These are phyloP conservation scores for Drosophila gaucha DNA, from an alignment of 2,888 invertebrate species.

Conservation along the genomic window DNA sequence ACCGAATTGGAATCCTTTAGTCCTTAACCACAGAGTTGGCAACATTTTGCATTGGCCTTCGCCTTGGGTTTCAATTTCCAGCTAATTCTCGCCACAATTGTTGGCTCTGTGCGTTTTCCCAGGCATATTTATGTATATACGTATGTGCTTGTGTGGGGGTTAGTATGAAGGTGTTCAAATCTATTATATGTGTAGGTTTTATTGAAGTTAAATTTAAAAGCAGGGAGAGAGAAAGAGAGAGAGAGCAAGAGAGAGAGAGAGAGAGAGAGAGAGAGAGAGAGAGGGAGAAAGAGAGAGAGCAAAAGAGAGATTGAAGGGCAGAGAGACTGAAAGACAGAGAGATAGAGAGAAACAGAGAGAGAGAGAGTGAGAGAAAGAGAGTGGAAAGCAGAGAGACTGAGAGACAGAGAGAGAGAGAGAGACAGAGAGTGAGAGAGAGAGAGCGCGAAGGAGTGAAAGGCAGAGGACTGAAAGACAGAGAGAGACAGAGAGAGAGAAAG, in stretches of 20 bases:
- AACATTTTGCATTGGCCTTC: conserved; percentile 8
- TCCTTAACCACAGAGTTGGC: conserved; percentile 4
- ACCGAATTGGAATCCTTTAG: not conserved
- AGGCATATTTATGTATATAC: not conserved
- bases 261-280: not conserved
- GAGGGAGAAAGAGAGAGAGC: not conserved
- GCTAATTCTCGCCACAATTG: conserved; percentile 16
- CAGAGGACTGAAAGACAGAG: rapidly evolving
- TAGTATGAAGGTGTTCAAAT: not conserved
- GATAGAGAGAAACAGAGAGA: not conserved
- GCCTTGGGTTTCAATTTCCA: conserved; percentile 8
- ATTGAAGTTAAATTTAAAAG: not conserved
- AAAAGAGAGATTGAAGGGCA: not conserved
- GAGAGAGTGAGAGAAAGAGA: not conserved
- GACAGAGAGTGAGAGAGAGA: not conserved
- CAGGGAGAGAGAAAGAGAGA: not conserved
- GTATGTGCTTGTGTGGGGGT: not conserved
- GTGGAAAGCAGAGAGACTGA: not conserved
- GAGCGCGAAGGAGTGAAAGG: not conserved
- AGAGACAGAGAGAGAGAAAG: not conserved
- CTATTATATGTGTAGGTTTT: not conserved
- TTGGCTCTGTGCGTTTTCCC: too few relatives aligned
- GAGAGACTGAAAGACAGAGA: not conserved
- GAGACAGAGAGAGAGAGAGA: not conserved
- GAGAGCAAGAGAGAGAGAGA: not conserved